Base-by-base conservation (phyloP, 2,888 invertebrate species). In the Ochlodes sylvanus region DNA sequence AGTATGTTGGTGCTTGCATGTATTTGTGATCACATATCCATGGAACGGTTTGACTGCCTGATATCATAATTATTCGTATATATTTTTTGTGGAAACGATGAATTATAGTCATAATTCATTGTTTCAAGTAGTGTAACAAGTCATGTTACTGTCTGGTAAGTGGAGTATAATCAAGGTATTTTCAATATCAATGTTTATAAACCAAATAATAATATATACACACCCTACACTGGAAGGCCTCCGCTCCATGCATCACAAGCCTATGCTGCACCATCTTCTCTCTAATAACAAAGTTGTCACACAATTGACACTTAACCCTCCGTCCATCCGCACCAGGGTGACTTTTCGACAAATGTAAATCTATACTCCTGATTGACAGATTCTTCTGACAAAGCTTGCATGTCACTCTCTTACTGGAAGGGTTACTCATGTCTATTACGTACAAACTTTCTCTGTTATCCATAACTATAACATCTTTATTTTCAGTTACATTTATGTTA, bases 361-460 rank as follows among this genome's bases (percentile, higher is more conserved):
- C 79, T 14, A 88, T 73, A 61, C 88, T 87, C 2, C 84, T 72
- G 4, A 79, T 72, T 0, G 88, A 85, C 32, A 89, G 58, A 17
- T 81, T 80, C 41, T 85, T 84, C 1, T 79, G 77, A 69, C 89
- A 89, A 1, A 88, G 34, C 15, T 79, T 80, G 66, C 89, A 89
- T 0, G 71, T 73, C 0, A 86, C 84, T 27, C 81, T 71, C 0
- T 70, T 73, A 0, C 69, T 68, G 5, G 70, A 66, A 7, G 55
- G 7, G 19, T 69, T 57, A 34, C 70, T 55, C 34, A 38, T 19
- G 15, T 66, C 65, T 12, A 34, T 68, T 34, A 50, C 52, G 27
- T 69, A 65, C 42, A 69, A 27, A 50, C 56, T 41, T 32, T 54
- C 54, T 54, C n/a, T 27, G 21, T 54, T 32, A 32, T 54, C 54